Evolutionary conservation across 2,888 invertebrate species (phyloP).

Genomic region (Hypolimnas misippus): DNA sequence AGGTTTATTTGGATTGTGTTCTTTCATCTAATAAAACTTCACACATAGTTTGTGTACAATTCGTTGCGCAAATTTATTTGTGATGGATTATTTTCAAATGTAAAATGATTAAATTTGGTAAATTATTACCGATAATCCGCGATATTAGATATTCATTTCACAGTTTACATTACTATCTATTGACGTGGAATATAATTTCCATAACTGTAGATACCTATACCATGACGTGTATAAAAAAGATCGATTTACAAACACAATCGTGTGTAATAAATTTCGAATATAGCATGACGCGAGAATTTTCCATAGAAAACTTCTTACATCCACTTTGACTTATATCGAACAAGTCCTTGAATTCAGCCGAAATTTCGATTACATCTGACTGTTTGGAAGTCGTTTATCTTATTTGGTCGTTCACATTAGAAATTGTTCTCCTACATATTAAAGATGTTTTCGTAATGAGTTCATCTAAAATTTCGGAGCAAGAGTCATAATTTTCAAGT

Average conservation of each 20-base stretch:
- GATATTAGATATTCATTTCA: too few species aligned
- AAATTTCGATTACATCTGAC: conserved; percentile 45
- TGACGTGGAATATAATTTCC: too few species aligned
- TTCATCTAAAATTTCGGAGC: conserved; percentile 3
- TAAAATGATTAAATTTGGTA: too few species aligned
- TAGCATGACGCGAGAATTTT: conserved; percentile 31
- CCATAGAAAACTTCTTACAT: conserved; percentile 41
- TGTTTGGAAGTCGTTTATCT: conserved; percentile 36
- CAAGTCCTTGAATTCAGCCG: conserved; percentile 39
- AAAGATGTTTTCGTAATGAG: background rate
- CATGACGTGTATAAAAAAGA: background rate
- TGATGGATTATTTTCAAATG: too few species aligned
- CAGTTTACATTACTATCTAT: too few species aligned
- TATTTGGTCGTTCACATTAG: conserved; percentile 5
- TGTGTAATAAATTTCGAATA: conserved; percentile 28
- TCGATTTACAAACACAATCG: conserved; percentile 9
- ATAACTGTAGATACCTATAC: too few species aligned
- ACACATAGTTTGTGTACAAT: too few species aligned
- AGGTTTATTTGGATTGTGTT: too few species aligned
- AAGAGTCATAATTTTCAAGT: background rate
- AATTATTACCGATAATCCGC: too few species aligned
- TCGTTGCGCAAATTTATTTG: too few species aligned
- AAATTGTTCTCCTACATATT: background rate
- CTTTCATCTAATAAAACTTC: too few species aligned
- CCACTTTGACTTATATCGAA: conserved; percentile 35